Percentiles rank a stretch among this genome's conserved stretches.
Evolutionary conservation across 1,140 invertebrate species (phyloP).

Genomic region (Trachymyrmex septentrionalis): DNA sequence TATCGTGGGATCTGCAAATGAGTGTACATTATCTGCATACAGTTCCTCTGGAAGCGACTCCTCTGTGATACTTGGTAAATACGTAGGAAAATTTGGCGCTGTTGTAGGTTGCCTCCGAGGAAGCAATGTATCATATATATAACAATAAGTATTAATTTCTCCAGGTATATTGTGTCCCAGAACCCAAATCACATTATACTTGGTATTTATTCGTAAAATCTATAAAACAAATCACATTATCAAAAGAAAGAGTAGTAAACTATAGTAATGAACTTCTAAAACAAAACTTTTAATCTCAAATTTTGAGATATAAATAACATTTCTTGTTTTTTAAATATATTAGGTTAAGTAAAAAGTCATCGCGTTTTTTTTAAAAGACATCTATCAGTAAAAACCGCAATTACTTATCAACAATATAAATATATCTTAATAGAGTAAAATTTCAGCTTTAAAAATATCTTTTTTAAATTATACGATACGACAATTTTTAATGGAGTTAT

Average conservation of each 20-base stretch:
- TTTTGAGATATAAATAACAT: background rate
- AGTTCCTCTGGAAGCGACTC: conserved; percentile 90
- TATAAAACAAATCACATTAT: conserved; percentile 79
- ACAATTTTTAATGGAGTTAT: too few relatives aligned
- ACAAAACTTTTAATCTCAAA: background rate
- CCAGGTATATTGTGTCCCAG: conserved; percentile 94
- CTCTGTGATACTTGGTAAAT: conserved; percentile 87
- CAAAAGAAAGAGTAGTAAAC: background rate
- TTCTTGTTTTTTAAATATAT: background rate
- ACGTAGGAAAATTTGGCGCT: conserved; percentile 94
- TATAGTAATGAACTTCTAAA: background rate
- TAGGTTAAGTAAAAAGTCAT: too few relatives aligned
- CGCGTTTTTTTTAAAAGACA: too few relatives aligned
- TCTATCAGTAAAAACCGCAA: too few relatives aligned
- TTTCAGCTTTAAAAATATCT: too few relatives aligned
- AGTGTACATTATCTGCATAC: conserved; percentile 91
- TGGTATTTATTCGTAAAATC: conserved; percentile 97
- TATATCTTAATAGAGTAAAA: too few relatives aligned
- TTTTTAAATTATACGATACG: too few relatives aligned
- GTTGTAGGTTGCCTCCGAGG: conserved; percentile 88
- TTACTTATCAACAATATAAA: too few relatives aligned
- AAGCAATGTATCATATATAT: conserved; percentile 93
- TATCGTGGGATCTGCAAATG: conserved; percentile 90
- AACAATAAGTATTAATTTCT: conserved; percentile 92
- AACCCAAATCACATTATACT: conserved; percentile 97